A percentile compares a stretch with the other conserved stretches of the same genome.
Conservation (phyloP, 2,113 vertebrate genomes). For the Tachysurus fulvidraco region DNA sequence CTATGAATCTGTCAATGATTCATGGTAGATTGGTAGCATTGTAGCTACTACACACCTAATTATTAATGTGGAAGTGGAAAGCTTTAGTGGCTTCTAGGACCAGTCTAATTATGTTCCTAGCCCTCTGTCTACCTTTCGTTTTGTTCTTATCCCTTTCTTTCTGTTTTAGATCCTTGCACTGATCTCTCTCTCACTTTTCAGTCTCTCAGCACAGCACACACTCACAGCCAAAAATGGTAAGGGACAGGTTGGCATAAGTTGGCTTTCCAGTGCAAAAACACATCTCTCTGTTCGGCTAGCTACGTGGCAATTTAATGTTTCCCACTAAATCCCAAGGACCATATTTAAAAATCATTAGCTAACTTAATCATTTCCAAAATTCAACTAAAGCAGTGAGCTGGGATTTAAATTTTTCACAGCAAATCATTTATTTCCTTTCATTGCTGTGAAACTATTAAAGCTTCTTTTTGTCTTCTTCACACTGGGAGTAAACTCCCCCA, state of each 20-base stretch:
- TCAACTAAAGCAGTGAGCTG: not conserved
- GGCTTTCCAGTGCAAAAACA: not conserved
- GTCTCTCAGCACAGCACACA: slow-evolving; percentile 10
- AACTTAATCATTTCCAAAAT: not conserved
- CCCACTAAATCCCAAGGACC: not conserved
- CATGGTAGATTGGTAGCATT: slow-evolving; percentile 52
- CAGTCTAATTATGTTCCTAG: not conserved
- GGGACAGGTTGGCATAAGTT: not conserved
- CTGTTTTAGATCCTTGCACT: slow-evolving; percentile 12
- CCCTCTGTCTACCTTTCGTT: not conserved
- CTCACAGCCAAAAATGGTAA: not conserved
- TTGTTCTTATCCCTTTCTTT: not conserved
- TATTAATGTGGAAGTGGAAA: slow-evolving; percentile 62
- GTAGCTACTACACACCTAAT: slow-evolving; percentile 50
- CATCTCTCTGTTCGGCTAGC: not conserved
- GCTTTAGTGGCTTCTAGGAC: slow-evolving; percentile 26
- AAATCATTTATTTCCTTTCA: not conserved
- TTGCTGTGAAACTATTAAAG: not conserved
- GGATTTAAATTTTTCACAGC: not conserved
- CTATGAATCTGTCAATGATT: slow-evolving; percentile 32
- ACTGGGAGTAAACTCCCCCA: not conserved
- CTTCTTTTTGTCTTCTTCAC: not conserved
- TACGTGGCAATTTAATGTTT: not conserved
- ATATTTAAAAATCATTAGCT: slow-evolving; percentile 2
- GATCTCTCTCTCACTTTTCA: not conserved